A percentile compares a stretch with the other conserved stretches of the same genome.
phyloP scores from a whole-genome alignment of 2,113 vertebrate species.

The Silurus meridionalis region DNA sequence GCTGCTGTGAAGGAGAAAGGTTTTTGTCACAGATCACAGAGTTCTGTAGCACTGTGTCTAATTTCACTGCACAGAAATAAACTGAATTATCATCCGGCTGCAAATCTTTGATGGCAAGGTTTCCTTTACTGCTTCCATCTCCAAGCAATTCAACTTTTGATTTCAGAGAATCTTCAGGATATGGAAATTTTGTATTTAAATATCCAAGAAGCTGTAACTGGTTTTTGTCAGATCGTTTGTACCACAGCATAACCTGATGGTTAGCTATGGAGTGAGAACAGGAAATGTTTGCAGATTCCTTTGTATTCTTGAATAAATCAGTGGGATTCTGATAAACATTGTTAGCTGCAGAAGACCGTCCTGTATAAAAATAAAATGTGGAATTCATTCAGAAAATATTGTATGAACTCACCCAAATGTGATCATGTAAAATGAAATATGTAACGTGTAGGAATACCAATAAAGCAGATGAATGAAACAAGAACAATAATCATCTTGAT shows the following conservation, averaged over 20 bases:
- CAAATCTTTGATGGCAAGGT: conserved; percentile 16
- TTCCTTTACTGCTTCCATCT: not conserved
- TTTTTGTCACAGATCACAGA: not conserved
- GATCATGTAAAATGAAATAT: too few relatives aligned
- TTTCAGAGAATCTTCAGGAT: conserved; percentile 25
- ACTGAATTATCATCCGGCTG: conserved; percentile 33
- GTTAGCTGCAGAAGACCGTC: not conserved
- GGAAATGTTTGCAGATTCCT: conserved; percentile 5
- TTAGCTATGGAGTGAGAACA: conserved; percentile 24
- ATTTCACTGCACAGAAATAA: conserved; percentile 30
- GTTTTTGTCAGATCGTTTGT: conserved; percentile 10
- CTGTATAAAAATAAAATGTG: not conserved
- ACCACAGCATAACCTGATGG: conserved; percentile 50
- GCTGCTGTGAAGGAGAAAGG: not conserved
- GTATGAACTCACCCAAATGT: not conserved
- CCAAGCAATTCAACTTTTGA: conserved; percentile 20
- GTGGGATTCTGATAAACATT: conserved; percentile 38
- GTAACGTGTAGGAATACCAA: not conserved
- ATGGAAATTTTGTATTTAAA: not conserved
- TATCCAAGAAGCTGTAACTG: conserved; percentile 38
- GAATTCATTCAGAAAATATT: not conserved
- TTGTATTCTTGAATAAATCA: not conserved
- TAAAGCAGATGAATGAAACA: not conserved
- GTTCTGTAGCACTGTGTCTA: not conserved
- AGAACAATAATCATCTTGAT: not conserved